Conservation (phyloP, 2,888 invertebrate genomes). For the Neocrepidodera transversa region DNA sequence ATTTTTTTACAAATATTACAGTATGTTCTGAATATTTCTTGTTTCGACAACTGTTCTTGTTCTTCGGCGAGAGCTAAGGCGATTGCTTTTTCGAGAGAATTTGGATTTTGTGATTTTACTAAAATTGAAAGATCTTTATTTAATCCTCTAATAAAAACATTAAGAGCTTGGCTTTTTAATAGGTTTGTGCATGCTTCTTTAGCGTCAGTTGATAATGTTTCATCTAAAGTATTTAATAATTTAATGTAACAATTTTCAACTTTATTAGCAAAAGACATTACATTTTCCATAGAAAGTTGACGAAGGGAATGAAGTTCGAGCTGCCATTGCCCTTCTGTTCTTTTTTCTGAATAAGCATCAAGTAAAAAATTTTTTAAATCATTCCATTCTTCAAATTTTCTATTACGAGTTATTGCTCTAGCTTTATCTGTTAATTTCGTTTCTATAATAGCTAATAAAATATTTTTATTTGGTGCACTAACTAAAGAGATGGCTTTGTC, state of each 20-base stretch:
- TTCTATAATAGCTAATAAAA: neutral
- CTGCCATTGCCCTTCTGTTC: neutral
- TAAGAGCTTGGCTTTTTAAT: slow-evolving; percentile 27
- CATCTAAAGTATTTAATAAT: slow-evolving; percentile 34
- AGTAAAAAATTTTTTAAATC: neutral
- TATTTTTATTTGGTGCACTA: neutral
- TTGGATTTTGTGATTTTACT: slow-evolving; percentile 15
- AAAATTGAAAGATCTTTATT: slow-evolving; percentile 2
- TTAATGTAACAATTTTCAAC: slow-evolving; percentile 48
- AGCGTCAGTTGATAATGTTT: too few relatives aligned
- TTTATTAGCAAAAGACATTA: slow-evolving; percentile 43
- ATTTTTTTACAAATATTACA: slow-evolving; percentile 9
- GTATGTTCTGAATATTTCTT: slow-evolving; percentile 12
- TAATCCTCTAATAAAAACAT: slow-evolving; percentile 26
- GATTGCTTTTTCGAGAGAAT: slow-evolving; percentile 30
- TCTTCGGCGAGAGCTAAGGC: slow-evolving; percentile 27
- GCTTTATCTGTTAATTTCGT: slow-evolving; percentile 1
- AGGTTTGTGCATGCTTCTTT: slow-evolving; percentile 10
- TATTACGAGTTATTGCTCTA: neutral
- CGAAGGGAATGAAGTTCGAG: neutral
- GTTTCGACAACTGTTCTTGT: slow-evolving; percentile 27
- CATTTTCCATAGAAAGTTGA: too few relatives aligned
- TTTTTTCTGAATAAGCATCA: too few relatives aligned
- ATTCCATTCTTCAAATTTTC: neutral
- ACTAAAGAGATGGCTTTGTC: neutral